These are phyloP conservation scores for Leptinotarsa haldemani DNA, from an alignment of 2,888 invertebrate genomes.

Conservation along the genomic window DNA sequence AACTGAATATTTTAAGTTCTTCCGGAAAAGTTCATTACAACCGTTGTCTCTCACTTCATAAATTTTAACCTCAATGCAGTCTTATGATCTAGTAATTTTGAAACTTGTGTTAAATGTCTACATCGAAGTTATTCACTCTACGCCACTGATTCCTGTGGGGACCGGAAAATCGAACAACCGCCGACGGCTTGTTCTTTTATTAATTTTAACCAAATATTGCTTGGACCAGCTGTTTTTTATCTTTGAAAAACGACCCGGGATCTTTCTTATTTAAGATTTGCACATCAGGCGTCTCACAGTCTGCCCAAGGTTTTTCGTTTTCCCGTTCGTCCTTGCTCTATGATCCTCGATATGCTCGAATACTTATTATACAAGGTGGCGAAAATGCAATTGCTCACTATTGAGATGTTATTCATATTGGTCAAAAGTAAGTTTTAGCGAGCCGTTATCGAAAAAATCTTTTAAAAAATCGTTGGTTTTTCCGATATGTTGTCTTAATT, in stretches of 20 bases:
- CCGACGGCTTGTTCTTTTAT: constrained; percentile 54
- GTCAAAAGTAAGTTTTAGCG: no score
- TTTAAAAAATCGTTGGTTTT: no score
- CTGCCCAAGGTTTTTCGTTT: constrained; percentile 7
- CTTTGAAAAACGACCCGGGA: constrained; percentile 44
- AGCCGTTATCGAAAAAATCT: no score
- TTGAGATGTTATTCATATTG: no score
- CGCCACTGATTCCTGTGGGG: constrained; percentile 31
- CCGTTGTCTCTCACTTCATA: no score
- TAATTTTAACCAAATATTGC: constrained; percentile 61
- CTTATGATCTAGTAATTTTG: no score
- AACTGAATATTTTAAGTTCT: no score
- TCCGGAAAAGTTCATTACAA: no score
- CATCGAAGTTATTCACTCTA: neutral
- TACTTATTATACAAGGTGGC: constrained; percentile 11
- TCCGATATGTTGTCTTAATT: no score
- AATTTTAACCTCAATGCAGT: no score
- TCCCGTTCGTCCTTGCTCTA: neutral
- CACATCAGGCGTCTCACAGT: constrained; percentile 37
- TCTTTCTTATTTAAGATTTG: constrained; percentile 50
- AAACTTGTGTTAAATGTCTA: neutral
- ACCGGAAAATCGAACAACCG: constrained; percentile 30
- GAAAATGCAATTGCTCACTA: no score
- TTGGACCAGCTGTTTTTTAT: constrained; percentile 60
- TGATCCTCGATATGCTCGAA: constrained; percentile 8